Evolutionary conservation across 2,888 invertebrate genomes (phyloP), one percentile per base, ranked within the genome.

Genomic region (Ormyrus thymus): DNA sequence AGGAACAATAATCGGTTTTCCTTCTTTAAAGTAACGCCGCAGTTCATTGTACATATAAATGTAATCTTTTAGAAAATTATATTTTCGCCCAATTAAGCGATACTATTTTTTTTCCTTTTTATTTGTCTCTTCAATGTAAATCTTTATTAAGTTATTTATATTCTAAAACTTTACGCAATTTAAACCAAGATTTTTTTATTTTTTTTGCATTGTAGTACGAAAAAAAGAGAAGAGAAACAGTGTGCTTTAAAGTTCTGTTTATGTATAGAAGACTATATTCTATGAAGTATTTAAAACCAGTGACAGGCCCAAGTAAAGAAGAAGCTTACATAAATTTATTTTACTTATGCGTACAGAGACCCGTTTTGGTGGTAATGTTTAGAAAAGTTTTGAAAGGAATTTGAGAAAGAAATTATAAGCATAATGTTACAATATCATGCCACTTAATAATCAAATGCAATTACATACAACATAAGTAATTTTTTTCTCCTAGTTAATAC

Each of bases 81-180:
- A 50, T 46, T 68, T 56, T 76, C 48, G 61, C 58, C 61, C 53
- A 76, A 75, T 59, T 45, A 65, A 10, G 55, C 3, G 53, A 74
- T 64, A 51, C 5, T 7, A 55, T 7, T 68, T 55, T 66, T 66
- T 68, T 73, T 48, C 13, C 6, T 48, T 58, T 61, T 64, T 56
- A 13, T 13, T 53, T 64, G 64, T 59, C 58, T 68, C 53, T 46
- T 62, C 8, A 69, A 48, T 69, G 61, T 7, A 10, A 56, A 70
- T 71, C 56, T 76, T 66, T 62, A 64, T 64, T 76, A 80, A 77
- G 58, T 80, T 80, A 80, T 80, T 77, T 80, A 76, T 73, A 76
- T 29, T 73, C 43, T 7, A 56, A 76, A 73, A 64, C 9, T 59
- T 29, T 29, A 50, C 65, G 51, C 46, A 71, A 56, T 62, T 72